Base-by-base conservation (phyloP, 2,113 vertebrate genomes). In the Microtus pennsylvanicus region DNA sequence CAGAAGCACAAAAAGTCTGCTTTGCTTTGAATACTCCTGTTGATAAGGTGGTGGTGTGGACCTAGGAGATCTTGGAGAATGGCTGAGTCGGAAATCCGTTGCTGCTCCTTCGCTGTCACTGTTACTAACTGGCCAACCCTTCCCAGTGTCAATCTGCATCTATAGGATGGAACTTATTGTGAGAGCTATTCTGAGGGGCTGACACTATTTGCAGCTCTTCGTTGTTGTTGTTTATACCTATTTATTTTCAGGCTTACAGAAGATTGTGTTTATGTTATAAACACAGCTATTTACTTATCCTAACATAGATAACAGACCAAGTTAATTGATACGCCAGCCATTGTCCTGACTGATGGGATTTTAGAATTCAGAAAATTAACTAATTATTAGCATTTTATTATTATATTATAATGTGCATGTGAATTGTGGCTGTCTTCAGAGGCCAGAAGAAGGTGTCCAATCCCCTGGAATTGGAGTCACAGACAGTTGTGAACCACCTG, bases 301-400 rank as follows among this genome's bases (percentile, higher is more conserved):
- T 74, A 90, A 82, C 38, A 69, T 13, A 86, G 83, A 47, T 70
- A 82, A 58, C 21, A 63, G 45, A 21, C 7, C n/a, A 65, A 72
- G 94, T 91, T 90, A 96, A 93, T 75, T 69, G 50, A 5, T 91
- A 69, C 12, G 50, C 30, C n/a, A 26, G 50, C 30, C n/a, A 26
- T 93, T 91, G 47, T 93, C 21, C 33, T 91, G 12, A 91, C 58
- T 50, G 4, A 89, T 82, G 47, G 22, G 16, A 87, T 87, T 82
- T 70, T 1, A 87, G 33, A 89, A 94, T 87, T 87, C 14, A 76
- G 45, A 89, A 24, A 94, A 61, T 28, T 95, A 69, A 93, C 22
- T 86, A n/a, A n/a, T 63, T 22, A 85, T 45, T 65, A 30, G 28
- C 61, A 67, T 47, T 45, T 45, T 67, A 28, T 61, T 30, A 85